These are phyloP conservation scores for Amphipoea oculea DNA, from an alignment of 2,888 invertebrate species.

Conservation along the genomic window DNA sequence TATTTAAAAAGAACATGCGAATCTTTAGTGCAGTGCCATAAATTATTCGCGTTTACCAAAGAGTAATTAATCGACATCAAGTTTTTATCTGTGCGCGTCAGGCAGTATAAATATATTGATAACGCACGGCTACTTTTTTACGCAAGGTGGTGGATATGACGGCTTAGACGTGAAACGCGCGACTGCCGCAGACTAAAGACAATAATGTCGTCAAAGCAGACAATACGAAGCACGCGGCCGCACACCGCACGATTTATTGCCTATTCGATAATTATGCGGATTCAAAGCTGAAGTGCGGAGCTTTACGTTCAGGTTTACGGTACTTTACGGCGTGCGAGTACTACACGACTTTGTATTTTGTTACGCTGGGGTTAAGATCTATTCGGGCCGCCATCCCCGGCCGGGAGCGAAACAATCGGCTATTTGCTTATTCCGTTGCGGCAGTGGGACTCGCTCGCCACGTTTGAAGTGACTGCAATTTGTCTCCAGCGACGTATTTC, in stretches of 20 bases:
- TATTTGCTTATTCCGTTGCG: slow-evolving; percentile 83
- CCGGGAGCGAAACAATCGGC: slow-evolving; percentile 80
- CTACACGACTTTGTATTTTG: slow-evolving; percentile 81
- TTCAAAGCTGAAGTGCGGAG: slow-evolving; percentile 84
- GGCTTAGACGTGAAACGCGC: slow-evolving; percentile 53
- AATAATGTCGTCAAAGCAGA: slow-evolving; percentile 73
- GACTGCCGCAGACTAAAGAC: slow-evolving; percentile 60
- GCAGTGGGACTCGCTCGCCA: slow-evolving; percentile 81
- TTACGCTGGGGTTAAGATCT: slow-evolving; percentile 76
- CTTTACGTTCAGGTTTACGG: slow-evolving; percentile 83
- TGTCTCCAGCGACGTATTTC: slow-evolving; percentile 86
- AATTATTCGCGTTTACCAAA: slow-evolving; percentile 73
- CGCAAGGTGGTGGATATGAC: slow-evolving; percentile 66
- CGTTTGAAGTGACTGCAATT: slow-evolving; percentile 88
- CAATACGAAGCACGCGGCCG: slow-evolving; percentile 71
- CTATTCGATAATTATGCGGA: slow-evolving; percentile 88
- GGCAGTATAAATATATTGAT: slow-evolving; percentile 71
- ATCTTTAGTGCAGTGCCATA: slow-evolving; percentile 61
- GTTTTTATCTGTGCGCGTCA: slow-evolving; percentile 75
- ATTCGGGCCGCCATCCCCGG: slow-evolving; percentile 68
- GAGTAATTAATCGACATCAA: slow-evolving; percentile 77
- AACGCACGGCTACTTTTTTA: slow-evolving; percentile 71
- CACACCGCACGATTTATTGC: slow-evolving; percentile 83
- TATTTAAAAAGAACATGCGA: slow-evolving; percentile 42
- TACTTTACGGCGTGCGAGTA: slow-evolving; percentile 78